phyloP scores from a whole-genome alignment of 2,888 invertebrate species.

The Nymphalis urticae region DNA sequence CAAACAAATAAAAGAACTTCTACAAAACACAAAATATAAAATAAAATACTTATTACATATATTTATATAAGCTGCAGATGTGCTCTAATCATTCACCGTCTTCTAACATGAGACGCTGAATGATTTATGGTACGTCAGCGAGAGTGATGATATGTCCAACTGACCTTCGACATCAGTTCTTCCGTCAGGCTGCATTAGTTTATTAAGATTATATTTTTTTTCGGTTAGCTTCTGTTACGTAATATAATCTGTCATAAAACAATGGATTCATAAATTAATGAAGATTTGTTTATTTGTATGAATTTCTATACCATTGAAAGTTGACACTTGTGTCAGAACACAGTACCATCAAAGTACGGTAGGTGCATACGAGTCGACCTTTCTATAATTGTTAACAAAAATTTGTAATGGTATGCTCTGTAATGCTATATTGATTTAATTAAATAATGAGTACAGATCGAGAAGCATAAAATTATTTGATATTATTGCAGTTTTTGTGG shows the following conservation, averaged over 20 bases:
- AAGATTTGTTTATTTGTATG: too few relatives aligned
- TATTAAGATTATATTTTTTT: slow-evolving; percentile 43
- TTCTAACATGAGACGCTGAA: slow-evolving; percentile 32
- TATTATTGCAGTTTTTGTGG: not conserved
- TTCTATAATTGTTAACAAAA: too few relatives aligned
- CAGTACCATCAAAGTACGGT: too few relatives aligned
- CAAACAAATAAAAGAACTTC: not conserved
- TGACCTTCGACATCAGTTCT: slow-evolving; percentile 46
- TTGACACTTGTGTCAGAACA: too few relatives aligned
- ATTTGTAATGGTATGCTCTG: too few relatives aligned
- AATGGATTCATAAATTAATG: too few relatives aligned
- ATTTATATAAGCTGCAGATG: slow-evolving; percentile 11
- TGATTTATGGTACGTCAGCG: slow-evolving; percentile 54
- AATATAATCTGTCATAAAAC: too few relatives aligned
- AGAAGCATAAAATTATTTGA: too few relatives aligned
- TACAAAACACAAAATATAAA: not conserved
- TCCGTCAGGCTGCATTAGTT: slow-evolving; percentile 50
- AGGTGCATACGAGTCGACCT: too few relatives aligned
- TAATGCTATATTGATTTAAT: too few relatives aligned
- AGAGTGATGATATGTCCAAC: slow-evolving; percentile 51
- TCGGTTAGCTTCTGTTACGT: not conserved
- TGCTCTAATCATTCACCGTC: slow-evolving; percentile 1
- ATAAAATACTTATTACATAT: not conserved
- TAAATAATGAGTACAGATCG: too few relatives aligned
- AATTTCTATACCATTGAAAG: too few relatives aligned